Evolutionary conservation across 2,888 invertebrate species (phyloP).

Genomic region (Mimachlamys varia): DNA sequence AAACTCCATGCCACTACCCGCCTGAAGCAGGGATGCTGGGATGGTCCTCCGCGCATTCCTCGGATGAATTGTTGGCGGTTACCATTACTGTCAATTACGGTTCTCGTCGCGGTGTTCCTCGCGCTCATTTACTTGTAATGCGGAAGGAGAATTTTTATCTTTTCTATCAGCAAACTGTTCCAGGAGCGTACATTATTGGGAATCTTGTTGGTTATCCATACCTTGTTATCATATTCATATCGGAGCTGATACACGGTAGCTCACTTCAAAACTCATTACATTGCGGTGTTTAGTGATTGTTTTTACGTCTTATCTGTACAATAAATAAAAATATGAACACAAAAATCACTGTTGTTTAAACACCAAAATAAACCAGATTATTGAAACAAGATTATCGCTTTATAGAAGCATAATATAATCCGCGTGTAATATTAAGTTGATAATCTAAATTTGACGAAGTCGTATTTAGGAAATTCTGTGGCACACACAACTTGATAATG

Average conservation of each 20-base stretch:
- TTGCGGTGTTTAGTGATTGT: background rate
- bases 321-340: background rate
- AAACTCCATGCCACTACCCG: too few species aligned
- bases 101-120: background rate
- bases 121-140: background rate
- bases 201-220: background rate
- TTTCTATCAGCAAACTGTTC: background rate
- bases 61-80: background rate
- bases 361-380: background rate
- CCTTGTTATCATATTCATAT: background rate
- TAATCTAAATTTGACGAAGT: too few species aligned
- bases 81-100: background rate
- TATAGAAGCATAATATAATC: background rate
- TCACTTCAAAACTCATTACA: conserved; percentile 10
- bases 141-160: background rate
- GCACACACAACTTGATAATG: too few species aligned
- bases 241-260: background rate
- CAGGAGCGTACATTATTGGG: background rate
- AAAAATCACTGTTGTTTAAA: background rate
- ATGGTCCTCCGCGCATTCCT: background rate
- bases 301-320: background rate
- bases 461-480: too few species aligned
- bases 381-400: background rate
- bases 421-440: background rate
- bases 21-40: background rate